Base-by-base conservation (phyloP, 1,140 invertebrate species). In the Aphidius ervi region DNA sequence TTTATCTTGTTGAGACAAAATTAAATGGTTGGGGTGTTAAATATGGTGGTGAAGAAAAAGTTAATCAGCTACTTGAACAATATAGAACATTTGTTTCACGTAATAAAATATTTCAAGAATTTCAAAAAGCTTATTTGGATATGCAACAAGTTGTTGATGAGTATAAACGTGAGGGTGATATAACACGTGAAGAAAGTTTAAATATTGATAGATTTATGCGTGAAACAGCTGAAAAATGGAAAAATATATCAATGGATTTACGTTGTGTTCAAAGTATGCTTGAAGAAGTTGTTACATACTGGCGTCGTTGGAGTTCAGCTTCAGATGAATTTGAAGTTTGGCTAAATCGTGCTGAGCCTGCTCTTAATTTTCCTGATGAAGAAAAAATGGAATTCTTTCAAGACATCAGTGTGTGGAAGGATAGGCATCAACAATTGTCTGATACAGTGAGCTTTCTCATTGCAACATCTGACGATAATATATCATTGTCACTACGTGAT, bases 71-170 rank as follows among this genome's bases (percentile, higher is more conserved):
- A 74, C 77, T 96, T 65, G 88, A 91, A 64, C 92, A 97, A 70
- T 97, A 96, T 71, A 85, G 90, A 65, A 93, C 92, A 82, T 95
- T 94, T 81, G 93, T 97, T 9, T 92, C 92, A 4, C 86, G 87
- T 67, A 94, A 94, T 77, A 88, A 92, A 75, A 91, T 97, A 68
- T 95, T 96, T 81, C 91, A 95, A 76, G 93, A 94, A 79, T 96
- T 96, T 79, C 92, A 95, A 70, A 93, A 92, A 81, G 92, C 93
- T 20, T 95, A 89, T 70, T 81, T 90, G 62, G 92, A 96, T 70
- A 94, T 95, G 85, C 92, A 95, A 77, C 89, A 93, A 71, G 90
- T 94, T 48, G 88, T 92, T 42, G 92, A 95, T 48, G 91, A 93
- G 69, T 97, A 94, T 71, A 95, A 94, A 80, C 86, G 86, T 66